These are phyloP conservation scores for Lytechinus variegatus DNA, from an alignment of 35 echinoderm and acorn worm genomes.

Conservation along the genomic window DNA sequence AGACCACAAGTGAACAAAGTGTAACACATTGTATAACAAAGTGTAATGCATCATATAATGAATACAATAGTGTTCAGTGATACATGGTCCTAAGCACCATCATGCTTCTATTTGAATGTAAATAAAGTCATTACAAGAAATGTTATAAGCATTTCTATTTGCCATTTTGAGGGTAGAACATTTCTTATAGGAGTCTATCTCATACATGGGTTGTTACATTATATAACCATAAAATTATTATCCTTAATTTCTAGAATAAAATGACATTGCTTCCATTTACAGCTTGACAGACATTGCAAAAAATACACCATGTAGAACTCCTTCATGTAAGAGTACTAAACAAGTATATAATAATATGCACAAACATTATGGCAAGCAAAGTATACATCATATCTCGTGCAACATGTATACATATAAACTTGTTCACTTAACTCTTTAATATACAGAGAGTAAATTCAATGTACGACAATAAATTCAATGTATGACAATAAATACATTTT, in stretches of 20 bases:
- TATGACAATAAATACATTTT: neutral
- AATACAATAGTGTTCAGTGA: too few species aligned
- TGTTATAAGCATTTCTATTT: too few species aligned
- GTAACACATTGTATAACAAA: too few species aligned
- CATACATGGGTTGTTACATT: neutral
- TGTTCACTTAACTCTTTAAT: neutral
- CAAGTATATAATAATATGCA: neutral
- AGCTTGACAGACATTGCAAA: neutral
- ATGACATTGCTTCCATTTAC: neutral
- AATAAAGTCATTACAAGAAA: too few species aligned
- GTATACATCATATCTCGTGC: neutral
- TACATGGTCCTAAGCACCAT: too few species aligned
- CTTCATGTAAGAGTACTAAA: neutral
- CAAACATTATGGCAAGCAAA: neutral
- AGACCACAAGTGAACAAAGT: too few species aligned
- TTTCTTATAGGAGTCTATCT: too few species aligned
- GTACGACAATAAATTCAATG: neutral
- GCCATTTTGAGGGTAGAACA: too few species aligned
- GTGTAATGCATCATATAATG: too few species aligned
- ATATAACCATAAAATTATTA: neutral
- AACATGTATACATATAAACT: neutral
- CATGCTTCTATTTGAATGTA: too few species aligned
- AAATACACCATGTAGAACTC: neutral
- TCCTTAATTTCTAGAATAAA: neutral
- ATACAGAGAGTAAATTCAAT: neutral